Conservation (phyloP, 2,888 invertebrate species). For the Ecliptopera silaceata region DNA sequence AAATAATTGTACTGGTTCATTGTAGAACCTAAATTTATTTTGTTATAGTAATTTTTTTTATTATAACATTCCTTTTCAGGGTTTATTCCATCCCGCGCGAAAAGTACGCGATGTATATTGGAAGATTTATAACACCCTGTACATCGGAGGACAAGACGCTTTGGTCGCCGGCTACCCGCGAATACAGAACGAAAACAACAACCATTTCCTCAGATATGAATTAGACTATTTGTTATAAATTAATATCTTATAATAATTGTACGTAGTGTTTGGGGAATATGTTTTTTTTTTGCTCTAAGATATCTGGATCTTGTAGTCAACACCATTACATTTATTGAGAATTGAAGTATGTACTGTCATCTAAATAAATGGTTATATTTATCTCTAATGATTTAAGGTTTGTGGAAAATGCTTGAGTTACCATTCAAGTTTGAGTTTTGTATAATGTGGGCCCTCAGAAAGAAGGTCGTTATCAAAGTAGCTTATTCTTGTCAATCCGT, state of each 20-base stretch:
- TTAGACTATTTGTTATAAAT: conserved; percentile 94
- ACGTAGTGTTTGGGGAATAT: conserved; percentile 33
- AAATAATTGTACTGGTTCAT: too few species aligned
- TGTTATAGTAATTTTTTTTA: neutral
- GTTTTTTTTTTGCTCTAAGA: conserved; percentile 30
- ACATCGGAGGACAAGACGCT: conserved; percentile 99
- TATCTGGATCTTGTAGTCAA: neutral
- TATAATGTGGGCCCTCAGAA: too few species aligned
- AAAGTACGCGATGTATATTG: conserved; percentile 99
- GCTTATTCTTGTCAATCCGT: too few species aligned
- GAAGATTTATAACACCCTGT: conserved; percentile 99
- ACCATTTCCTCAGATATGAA: conserved; percentile 96
- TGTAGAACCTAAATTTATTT: too few species aligned
- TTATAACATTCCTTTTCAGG: conserved; percentile 82
- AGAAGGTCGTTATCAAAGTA: too few species aligned
- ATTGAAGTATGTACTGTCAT: conserved; percentile 1
- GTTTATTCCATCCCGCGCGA: conserved; percentile 98
- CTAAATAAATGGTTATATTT: neutral
- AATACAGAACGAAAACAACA: conserved; percentile 97
- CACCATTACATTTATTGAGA: conserved; percentile 4
- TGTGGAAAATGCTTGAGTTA: too few species aligned
- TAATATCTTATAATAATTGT: conserved; percentile 29
- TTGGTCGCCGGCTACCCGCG: conserved; percentile 98
- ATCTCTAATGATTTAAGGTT: neutral
- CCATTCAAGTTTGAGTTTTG: too few species aligned